Conservation (phyloP, 2,797 vertebrate species). For the Pipistrellus pygmaeus region DNA sequence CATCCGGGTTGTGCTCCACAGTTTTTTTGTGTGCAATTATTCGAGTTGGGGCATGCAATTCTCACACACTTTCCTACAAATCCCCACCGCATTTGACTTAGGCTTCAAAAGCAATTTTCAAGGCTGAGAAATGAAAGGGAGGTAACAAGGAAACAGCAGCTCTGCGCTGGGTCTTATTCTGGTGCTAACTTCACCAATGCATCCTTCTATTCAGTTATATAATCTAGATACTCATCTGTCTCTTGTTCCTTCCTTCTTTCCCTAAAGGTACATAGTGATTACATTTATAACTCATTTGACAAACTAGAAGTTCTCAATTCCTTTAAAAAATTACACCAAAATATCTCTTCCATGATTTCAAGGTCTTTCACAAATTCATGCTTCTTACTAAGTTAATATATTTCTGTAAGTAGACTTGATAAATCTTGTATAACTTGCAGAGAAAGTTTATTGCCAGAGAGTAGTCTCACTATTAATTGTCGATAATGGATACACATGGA, state of each 20-base stretch:
- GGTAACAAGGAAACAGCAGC: not conserved
- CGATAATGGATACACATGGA: not conserved
- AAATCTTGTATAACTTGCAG: not conserved
- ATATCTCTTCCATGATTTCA: not conserved
- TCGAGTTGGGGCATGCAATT: constrained; percentile 5
- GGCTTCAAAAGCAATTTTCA: constrained; percentile 61
- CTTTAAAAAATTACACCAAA: constrained; percentile 15
- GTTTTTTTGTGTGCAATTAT: constrained; percentile 3
- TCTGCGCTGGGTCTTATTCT: constrained; percentile 35
- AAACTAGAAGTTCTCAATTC: not conserved
- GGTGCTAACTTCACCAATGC: not conserved
- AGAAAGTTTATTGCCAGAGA: not conserved
- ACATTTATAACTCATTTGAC: not conserved
- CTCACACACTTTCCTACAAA: constrained; percentile 24
- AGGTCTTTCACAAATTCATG: constrained; percentile 18
- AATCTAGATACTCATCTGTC: not conserved
- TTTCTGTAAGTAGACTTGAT: not conserved
- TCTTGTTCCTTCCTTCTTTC: not conserved
- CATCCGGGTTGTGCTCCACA: not conserved
- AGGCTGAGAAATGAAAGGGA: constrained; percentile 52
- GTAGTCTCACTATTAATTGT: not conserved
- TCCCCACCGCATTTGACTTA: constrained; percentile 12
- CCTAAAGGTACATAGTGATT: not conserved
- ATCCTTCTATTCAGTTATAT: not conserved
- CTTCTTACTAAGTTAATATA: constrained; percentile 16